Base-by-base conservation (phyloP, 2,888 invertebrate species). In the Aporophyla nigra region DNA sequence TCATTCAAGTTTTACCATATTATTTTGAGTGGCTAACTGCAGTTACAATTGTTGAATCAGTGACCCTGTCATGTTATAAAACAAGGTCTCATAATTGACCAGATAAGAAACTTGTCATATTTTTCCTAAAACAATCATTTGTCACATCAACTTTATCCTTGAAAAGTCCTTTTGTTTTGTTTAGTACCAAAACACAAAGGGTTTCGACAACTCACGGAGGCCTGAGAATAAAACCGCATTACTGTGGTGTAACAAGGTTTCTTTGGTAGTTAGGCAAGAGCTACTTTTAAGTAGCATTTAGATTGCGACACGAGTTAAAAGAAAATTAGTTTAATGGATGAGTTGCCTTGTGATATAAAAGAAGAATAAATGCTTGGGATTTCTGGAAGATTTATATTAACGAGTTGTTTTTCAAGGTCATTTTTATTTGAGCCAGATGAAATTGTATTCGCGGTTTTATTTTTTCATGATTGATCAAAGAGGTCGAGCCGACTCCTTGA, bases 151-250 rank as follows among this genome's bases (percentile, higher is more conserved):
- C 21, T 63, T 68, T 43, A 73, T 73, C 80, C 81, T 84, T 83
- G 71, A 59, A 62, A 83, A 73, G 49, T 69, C 78, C 81, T 77
- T 76, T 77, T 79, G 79, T 83, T 58, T 51, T 78, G 21, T 73
- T 73, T 70, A 24, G 73, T 68, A 71, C n/a, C 21, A 76, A 75
- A 85, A 88, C 71, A 92, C 93, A 91, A 92, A 93, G 89, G 90
- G 84, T 92, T 91, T 91, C 91, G 90, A 90, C 88, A 93, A 88
- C 83, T 78, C 74, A 85, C 85, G 86, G 83, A 85, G 86, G 86
- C 89, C 90, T 92, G 91, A 89, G 91, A 92, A 93, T 87, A 89
- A 89, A 88, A 90, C 90, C 89, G 85, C 87, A 86, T 88, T 91
- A 89, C 90, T 90, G 85, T 85, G 84, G 83, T 90, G 87, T 82